Evolutionary conservation across 2,113 vertebrate genomes (phyloP), one percentile per base, ranked within the genome.

Genomic region (Cheilinus undulatus): DNA sequence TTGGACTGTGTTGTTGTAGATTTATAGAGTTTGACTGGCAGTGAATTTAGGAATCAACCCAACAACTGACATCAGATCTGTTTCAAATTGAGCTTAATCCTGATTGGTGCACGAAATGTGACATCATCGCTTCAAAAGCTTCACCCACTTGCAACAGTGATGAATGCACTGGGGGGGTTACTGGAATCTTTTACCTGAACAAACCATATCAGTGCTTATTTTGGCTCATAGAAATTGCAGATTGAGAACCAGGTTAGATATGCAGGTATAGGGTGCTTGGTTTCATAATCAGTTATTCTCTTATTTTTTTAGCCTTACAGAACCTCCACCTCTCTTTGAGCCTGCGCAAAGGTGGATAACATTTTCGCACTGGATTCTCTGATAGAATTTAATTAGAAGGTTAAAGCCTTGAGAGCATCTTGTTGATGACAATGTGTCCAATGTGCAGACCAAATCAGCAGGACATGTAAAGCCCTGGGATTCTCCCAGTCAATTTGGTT

Each of bases 401-500:
- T 26, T 11, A 51, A 49, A 69, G 69, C 36, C 53, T 26, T 51
- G 19, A 17, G 5, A 32, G 32, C 45, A 24, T 51, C 27, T 54
- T 36, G n/a, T 24, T 28, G 26, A 59, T 27, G 40, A 22, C 34
- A 23, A 23, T 28, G 27, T 76, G n/a, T 36, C 22, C 22, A 42
- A 3, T n/a, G 20, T 32, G 40, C 7, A 26, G 23, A n/a, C n/a
- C n/a, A n/a, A n/a, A n/a, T n/a, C n/a, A n/a, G n/a, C n/a, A 67
- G 23, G 34, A 34, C 28, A 62, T 5, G 32, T 30, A 17, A 8
- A 22, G n/a, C 56, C 28, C 12, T 27, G 53, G 67, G 67, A 63
- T 5, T 62, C 12, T 62, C 58, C 62, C 49, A 73, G 65, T 80
- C 73, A 76, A 61, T 81, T 74, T 71, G 66, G 48, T 62, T 79